Percentiles rank a stretch among this genome's conserved stretches.
Evolutionary conservation across 1,140 invertebrate genomes (phyloP).

Genomic region (Orius insidiosus): DNA sequence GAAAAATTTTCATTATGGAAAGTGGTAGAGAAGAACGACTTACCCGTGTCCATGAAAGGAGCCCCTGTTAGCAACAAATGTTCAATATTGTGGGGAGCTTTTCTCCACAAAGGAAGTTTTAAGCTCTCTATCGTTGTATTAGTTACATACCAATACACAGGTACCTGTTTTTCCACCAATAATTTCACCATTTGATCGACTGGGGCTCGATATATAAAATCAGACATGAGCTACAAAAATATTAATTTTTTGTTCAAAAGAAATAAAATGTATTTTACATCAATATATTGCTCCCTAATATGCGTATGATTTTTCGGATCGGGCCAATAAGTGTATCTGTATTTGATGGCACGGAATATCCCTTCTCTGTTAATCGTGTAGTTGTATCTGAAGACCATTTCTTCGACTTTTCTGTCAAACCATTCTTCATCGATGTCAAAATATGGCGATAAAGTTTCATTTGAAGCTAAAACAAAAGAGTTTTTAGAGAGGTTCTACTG

Average conservation of each 20-base stretch:
- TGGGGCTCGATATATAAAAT: slow-evolving; percentile 71
- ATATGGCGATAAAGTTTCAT: slow-evolving; percentile 47
- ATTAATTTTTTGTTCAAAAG: background rate
- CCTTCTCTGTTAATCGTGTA: slow-evolving; percentile 79
- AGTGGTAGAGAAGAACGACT: slow-evolving; percentile 9
- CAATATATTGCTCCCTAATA: slow-evolving; percentile 73
- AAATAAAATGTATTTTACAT: slow-evolving; percentile 43
- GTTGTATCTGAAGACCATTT: slow-evolving; percentile 75
- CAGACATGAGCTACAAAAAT: slow-evolving; percentile 56
- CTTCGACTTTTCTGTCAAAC: slow-evolving; percentile 65
- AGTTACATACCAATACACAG: slow-evolving; percentile 77
- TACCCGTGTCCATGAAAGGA: slow-evolving; percentile 72
- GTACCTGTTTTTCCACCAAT: slow-evolving; percentile 57
- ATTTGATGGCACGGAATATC: slow-evolving; percentile 77
- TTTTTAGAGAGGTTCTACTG: too few relatives aligned
- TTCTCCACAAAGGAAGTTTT: slow-evolving; percentile 54
- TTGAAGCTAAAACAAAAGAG: slow-evolving; percentile 53
- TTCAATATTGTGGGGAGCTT: slow-evolving; percentile 72
- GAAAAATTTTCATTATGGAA: slow-evolving; percentile 13
- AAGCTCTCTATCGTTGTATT: slow-evolving; percentile 81
- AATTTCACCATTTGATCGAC: slow-evolving; percentile 73
- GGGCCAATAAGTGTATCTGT: slow-evolving; percentile 92
- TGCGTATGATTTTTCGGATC: slow-evolving; percentile 71
- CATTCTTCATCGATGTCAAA: slow-evolving; percentile 54
- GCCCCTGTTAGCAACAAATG: slow-evolving; percentile 67